phyloP scores from a whole-genome alignment of 2,888 invertebrate species.

The Osedax frankpressi region DNA sequence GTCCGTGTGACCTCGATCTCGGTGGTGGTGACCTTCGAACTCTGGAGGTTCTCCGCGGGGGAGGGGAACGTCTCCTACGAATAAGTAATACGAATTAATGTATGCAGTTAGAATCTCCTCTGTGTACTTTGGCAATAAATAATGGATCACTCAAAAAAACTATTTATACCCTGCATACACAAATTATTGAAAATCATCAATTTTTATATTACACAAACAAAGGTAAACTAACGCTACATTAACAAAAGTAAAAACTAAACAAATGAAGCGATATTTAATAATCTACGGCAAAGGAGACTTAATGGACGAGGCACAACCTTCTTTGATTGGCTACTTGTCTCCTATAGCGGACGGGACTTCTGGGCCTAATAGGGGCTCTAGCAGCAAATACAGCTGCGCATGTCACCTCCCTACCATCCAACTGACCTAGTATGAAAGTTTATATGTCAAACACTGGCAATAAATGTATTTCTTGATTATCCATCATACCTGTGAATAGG shows the following conservation, averaged over 20 bases:
- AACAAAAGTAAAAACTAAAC: too few relatives aligned
- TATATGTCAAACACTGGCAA: background rate
- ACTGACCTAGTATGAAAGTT: constrained; percentile 56
- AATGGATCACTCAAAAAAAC: too few relatives aligned
- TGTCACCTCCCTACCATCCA: constrained; percentile 87
- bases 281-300: too few relatives aligned
- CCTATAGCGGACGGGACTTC: constrained; percentile 31
- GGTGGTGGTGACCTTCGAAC: background rate
- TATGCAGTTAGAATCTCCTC: too few relatives aligned
- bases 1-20: background rate
- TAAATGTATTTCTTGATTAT: constrained; percentile 17
- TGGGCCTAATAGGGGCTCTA: constrained; percentile 32
- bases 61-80: background rate
- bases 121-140: too few relatives aligned
- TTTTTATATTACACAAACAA: too few relatives aligned
- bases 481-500: constrained; percentile 21
- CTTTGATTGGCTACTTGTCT: background rate
- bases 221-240: too few relatives aligned
- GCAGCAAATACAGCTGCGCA: constrained; percentile 76
- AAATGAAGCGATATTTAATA: too few relatives aligned
- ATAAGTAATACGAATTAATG: too few relatives aligned
- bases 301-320: too few relatives aligned
- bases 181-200: too few relatives aligned
- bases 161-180: too few relatives aligned
- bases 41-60: background rate